Evolutionary conservation across 2,888 invertebrate genomes (phyloP), one percentile per base, ranked within the genome.

Genomic region (Tipula helvola): DNA sequence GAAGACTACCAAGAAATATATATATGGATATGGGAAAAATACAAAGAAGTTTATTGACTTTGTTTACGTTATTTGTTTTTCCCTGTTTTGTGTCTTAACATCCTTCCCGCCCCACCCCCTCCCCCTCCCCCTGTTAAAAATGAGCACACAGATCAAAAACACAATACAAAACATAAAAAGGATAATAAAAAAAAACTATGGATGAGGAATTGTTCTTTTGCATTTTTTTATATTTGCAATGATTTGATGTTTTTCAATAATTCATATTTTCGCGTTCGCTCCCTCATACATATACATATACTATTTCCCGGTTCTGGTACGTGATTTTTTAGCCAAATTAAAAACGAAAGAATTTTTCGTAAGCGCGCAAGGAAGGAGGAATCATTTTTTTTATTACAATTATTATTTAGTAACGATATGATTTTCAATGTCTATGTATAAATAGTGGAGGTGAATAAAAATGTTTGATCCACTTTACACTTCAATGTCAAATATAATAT

Each of bases 41-140:
- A 71, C 71, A 71, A 71, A 71, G 71, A 71, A 71, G 71, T 71
- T 71, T 71, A 71, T 71, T 71, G 71, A 71, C 71, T 71, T 71
- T 71, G 71, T 71, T 71, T 71, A 28, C 28, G 71, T 71, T 71
- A 71, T 71, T 71, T 28, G 28, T 28, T 71, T 52, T 71, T 28
- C 28, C 71, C 71, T 71, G 71, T 52, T 52, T 52, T 52, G n/a
- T n/a, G 52, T 52, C 52, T 52, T 52, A 52, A 28, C 71, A 71
- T 71, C 28, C 8, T 71, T 28, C 71, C 71, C n/a, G n/a, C n/a
- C n/a, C n/a, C n/a, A n/a, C n/a, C n/a, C n/a, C n/a, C n/a, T n/a
- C n/a, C n/a, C n/a, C n/a, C n/a, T n/a, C n/a, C 71, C 71, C 28
- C 28, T 2, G 28, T 28, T 71, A 18, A 71, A 18, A 71, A 71